phyloP scores from a whole-genome alignment of 2,888 invertebrate species.

The Endotricha flammealis region DNA sequence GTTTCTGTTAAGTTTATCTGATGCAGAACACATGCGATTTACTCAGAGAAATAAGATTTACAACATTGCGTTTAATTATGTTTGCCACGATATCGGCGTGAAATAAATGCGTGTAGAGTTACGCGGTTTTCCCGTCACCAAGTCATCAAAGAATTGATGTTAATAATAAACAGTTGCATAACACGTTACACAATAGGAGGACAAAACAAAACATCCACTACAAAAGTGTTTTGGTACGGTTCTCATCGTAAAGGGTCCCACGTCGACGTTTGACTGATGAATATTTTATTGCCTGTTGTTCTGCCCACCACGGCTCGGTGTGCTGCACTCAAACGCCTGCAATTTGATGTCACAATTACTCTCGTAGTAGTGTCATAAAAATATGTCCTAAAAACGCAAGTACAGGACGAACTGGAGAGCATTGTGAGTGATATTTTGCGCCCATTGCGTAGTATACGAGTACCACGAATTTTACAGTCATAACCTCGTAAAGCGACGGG shows the following conservation, averaged over 20 bases:
- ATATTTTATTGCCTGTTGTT: conserved; percentile 64
- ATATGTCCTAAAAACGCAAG: conserved; percentile 6
- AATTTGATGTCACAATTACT: conserved; percentile 28
- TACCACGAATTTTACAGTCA: conserved; percentile 26
- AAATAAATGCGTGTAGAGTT: conserved; percentile 23
- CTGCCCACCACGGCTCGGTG: conserved; percentile 50
- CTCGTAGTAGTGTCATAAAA: conserved; percentile 17
- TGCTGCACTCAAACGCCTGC: conserved; percentile 31
- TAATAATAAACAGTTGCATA: conserved; percentile 23
- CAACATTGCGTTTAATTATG: neutral
- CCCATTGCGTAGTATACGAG: conserved; percentile 17
- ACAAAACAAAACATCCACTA: conserved; percentile 31
- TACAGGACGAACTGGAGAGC: too few relatives aligned
- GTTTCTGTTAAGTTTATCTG: too few relatives aligned
- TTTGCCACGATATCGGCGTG: conserved; percentile 13
- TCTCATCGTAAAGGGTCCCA: conserved; percentile 39
- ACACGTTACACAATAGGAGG: conserved; percentile 23
- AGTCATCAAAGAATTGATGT: conserved; percentile 16
- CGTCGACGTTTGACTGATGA: conserved; percentile 64
- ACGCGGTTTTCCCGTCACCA: conserved; percentile 25
- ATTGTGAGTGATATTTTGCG: conserved; percentile 19
- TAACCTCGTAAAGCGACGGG: conserved; percentile 29
- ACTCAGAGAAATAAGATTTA: neutral
- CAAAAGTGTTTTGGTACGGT: conserved; percentile 33
- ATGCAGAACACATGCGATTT: too few relatives aligned